These are phyloP conservation scores for Halocynthia roretzi DNA, from an alignment of 23 tunicate genomes.

Conservation along the genomic window DNA sequence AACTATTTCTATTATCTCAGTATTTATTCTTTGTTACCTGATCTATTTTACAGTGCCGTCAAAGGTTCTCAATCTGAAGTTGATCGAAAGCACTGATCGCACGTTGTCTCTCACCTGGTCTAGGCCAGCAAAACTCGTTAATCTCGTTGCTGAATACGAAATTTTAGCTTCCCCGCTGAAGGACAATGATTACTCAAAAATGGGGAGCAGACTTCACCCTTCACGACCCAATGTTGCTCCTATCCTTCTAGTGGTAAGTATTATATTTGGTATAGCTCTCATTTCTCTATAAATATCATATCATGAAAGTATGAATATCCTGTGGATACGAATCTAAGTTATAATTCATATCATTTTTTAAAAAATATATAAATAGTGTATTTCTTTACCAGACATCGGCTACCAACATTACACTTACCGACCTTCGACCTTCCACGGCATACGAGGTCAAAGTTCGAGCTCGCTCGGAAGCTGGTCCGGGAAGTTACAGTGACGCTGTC, in stretches of 20 bases:
- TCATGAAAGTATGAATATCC: neutral
- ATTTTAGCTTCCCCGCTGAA: constrained; percentile 17
- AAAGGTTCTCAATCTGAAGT: neutral
- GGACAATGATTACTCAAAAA: neutral
- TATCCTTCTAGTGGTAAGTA: constrained; percentile 8
- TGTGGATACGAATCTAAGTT: neutral
- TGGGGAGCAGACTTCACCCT: neutral
- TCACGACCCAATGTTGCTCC: neutral
- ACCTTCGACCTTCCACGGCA: constrained; percentile 21
- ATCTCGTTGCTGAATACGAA: constrained; percentile 33
- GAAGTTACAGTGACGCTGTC: constrained; percentile 41
- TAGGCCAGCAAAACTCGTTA: neutral
- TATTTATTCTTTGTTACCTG: too few species aligned
- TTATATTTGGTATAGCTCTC: neutral
- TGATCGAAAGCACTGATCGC: neutral
- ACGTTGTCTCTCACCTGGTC: constrained; percentile 41
- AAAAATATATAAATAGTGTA: neutral
- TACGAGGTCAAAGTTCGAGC: constrained; percentile 60
- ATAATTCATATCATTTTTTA: neutral
- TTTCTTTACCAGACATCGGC: constrained; percentile 21
- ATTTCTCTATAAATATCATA: neutral
- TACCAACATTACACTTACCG: constrained; percentile 35
- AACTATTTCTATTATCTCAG: too few species aligned
- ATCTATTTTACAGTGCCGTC: constrained; percentile 39
- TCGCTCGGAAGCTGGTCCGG: constrained; percentile 24